Percentiles rank a stretch among this genome's conserved stretches.
Conservation (phyloP, 2,888 invertebrate species). For the Leucophenga maculata region DNA sequence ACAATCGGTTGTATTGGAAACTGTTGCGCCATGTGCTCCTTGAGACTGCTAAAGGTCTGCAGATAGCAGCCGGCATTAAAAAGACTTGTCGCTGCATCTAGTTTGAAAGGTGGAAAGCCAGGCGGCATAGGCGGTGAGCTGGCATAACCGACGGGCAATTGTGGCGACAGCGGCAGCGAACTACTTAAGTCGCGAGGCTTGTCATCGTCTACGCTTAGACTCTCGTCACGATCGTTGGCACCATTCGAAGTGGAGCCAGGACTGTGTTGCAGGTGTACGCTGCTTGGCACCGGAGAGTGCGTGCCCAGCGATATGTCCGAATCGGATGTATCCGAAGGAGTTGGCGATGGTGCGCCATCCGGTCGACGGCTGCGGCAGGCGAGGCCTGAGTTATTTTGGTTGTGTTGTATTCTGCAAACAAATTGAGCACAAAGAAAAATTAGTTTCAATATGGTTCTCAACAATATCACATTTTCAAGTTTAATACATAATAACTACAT, state of each 20-base stretch:
- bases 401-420: conserved; percentile 69
- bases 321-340: conserved; percentile 71
- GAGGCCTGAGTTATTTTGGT: conserved; percentile 70
- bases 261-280: conserved; percentile 71
- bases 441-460: not conserved
- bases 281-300: conserved; percentile 72
- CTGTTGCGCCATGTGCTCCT: conserved; percentile 70
- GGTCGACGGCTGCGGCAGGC: conserved; percentile 66
- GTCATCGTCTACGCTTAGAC: conserved; percentile 70
- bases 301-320: conserved; percentile 73
- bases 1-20: conserved; percentile 72
- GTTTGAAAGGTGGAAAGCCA: conserved; percentile 67
- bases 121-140: conserved; percentile 47
- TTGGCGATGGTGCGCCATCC: conserved; percentile 69
- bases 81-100: conserved; percentile 68
- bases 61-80: conserved; percentile 72
- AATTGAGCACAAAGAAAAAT: not conserved
- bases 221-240: conserved; percentile 71
- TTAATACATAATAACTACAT: too few species aligned
- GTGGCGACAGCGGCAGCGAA: conserved; percentile 57
- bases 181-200: conserved; percentile 69
- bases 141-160: conserved; percentile 47
- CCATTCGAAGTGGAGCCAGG: conserved; percentile 72
- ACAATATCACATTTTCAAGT: not conserved
- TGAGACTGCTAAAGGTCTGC: conserved; percentile 71